These are phyloP conservation scores for Leguminivora glycinivorella DNA, from an alignment of 1,140 invertebrate species.

Conservation along the genomic window DNA sequence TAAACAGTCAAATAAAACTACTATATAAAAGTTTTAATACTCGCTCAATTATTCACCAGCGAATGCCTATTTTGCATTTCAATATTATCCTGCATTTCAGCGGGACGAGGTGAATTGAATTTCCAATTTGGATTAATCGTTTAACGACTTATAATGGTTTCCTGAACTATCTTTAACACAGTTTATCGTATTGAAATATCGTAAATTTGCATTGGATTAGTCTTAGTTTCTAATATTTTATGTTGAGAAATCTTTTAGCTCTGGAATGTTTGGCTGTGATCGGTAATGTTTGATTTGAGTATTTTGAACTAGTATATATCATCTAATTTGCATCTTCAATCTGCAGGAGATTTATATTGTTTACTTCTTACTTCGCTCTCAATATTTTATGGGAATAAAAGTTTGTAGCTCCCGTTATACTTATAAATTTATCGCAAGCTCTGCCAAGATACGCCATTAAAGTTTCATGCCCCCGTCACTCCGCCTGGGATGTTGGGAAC, in stretches of 20 bases:
- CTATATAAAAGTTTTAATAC: neutral
- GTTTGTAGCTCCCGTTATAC: slow-evolving; percentile 35
- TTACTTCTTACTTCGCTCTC: slow-evolving; percentile 30
- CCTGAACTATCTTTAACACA: neutral
- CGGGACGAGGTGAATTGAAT: neutral
- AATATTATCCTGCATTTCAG: neutral
- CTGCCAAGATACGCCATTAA: slow-evolving; percentile 45
- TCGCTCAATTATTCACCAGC: neutral
- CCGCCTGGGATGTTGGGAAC: slow-evolving; percentile 32
- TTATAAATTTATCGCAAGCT: slow-evolving; percentile 44
- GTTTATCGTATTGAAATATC: neutral
- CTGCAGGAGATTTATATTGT: slow-evolving; percentile 9
- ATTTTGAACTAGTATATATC: neutral
- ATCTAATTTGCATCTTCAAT: neutral
- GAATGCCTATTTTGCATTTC: slow-evolving; percentile 3
- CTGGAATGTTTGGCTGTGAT: neutral
- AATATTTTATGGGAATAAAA: slow-evolving; percentile 34
- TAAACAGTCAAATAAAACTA: neutral
- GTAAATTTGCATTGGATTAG: neutral
- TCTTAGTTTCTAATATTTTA: neutral
- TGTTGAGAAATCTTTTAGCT: neutral
- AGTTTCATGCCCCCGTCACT: slow-evolving; percentile 40
- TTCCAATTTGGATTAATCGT: neutral
- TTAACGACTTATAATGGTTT: neutral
- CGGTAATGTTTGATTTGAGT: neutral